Percentiles rank a stretch among this genome's conserved stretches.
phyloP scores from a whole-genome alignment of 1,140 invertebrate species.

The Watersipora subatra region DNA sequence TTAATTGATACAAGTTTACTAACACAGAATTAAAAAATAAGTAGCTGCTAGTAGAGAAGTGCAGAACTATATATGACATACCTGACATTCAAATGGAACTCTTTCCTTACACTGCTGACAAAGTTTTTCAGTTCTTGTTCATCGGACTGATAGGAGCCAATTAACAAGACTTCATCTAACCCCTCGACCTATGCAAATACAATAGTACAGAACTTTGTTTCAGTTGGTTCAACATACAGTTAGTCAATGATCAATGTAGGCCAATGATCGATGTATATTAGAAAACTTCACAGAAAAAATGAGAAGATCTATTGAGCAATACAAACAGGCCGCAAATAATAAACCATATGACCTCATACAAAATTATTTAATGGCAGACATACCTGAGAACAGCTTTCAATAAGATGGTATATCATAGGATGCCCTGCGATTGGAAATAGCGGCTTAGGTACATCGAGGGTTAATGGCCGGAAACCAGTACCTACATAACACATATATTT shows the following conservation, averaged over 20 bases:
- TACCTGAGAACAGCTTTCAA: slow-evolving; percentile 74
- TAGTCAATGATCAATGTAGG: too few relatives aligned
- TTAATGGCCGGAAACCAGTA: slow-evolving; percentile 88
- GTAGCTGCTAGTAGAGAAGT: too few relatives aligned
- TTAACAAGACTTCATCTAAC: slow-evolving; percentile 78
- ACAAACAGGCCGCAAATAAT: too few relatives aligned
- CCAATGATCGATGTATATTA: too few relatives aligned
- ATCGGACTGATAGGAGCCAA: slow-evolving; percentile 73
- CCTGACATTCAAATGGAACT: slow-evolving; percentile 70
- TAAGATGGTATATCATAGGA: slow-evolving; percentile 78
- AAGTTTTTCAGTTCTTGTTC: slow-evolving; percentile 62
- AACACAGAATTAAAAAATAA: too few relatives aligned
- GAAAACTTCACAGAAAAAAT: too few relatives aligned
- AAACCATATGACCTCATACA: too few relatives aligned
- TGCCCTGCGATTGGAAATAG: slow-evolving; percentile 89
- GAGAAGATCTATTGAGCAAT: too few relatives aligned
- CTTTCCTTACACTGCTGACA: slow-evolving; percentile 55
- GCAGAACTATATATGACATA: slow-evolving; percentile 36
- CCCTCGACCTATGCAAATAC: slow-evolving; percentile 46
- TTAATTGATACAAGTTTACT: too few relatives aligned
- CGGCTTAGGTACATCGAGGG: slow-evolving; percentile 89
- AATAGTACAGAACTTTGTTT: too few relatives aligned
- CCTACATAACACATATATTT: slow-evolving; percentile 46
- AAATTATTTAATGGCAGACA: neutral
- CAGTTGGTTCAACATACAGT: too few relatives aligned